Base-by-base conservation (phyloP, 2,113 vertebrate genomes). In the Indicator maculatus region DNA sequence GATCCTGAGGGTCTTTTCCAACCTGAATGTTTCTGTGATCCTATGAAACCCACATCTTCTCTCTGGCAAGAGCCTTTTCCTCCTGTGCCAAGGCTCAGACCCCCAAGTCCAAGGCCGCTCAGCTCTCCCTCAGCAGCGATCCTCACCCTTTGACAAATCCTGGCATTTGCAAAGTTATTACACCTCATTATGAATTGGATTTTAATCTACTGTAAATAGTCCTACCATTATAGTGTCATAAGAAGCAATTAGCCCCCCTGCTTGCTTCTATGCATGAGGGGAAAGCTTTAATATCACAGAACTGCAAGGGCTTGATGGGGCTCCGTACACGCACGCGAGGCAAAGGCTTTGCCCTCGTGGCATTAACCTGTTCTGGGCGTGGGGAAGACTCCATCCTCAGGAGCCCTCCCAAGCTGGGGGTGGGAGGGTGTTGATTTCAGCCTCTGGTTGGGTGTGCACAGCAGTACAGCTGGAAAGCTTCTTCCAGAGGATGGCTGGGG, bases 191-290 rank as follows among this genome's bases (percentile, higher is more conserved):
- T 80, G 91, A 93, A 98, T 95, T 96, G 97, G 97, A 97, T 97
- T 98, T 98, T 98, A 98, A 98, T 98, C 97, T 98, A 90, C 92
- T 96, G 95, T 96, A 97, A 98, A 97, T 97, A 97, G 97, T 96
- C 93, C 93, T 83, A 95, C 97, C 93, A 97, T 97, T 98, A 98
- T 85, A 96, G 93, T 95, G 97, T 97, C 97, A 95, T 96, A 97
- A 97, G 97, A 97, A 97, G 96, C 97, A 96, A 96, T 97, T 96
- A 97, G 96, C 97, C 94, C 94, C 92, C 95, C 96, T 92, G 86
- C 93, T 96, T 95, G 92, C 90, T 41, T 94, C 91, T 94, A 76
- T 93, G 90, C 95, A 93, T 92, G 94, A 94, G 89, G 90, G 89
- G 93, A 89, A 96, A 93, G 93, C 86, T 92, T 72, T 94, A 94